Evolutionary conservation across 2,113 vertebrate genomes (phyloP).

Genomic region (Melanerpes aurifrons): DNA sequence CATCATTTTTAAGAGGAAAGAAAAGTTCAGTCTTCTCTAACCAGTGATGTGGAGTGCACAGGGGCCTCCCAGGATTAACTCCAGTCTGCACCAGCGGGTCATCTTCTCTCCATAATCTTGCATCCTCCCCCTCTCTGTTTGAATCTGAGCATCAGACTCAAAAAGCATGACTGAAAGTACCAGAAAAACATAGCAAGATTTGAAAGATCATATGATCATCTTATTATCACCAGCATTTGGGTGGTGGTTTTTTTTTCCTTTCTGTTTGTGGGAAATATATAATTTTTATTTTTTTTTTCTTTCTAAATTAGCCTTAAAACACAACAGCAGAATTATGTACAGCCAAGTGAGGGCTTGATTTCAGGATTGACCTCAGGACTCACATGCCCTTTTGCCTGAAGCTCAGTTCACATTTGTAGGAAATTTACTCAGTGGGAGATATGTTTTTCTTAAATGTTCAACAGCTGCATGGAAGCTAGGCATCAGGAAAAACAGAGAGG

Average conservation of each 20-base stretch:
- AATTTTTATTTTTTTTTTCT: background rate
- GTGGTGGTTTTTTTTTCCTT: background rate
- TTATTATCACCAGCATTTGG: background rate
- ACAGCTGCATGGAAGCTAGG: slow-evolving; percentile 56
- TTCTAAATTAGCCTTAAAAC: background rate
- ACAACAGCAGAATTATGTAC: slow-evolving; percentile 34
- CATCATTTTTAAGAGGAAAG: slow-evolving; percentile 1
- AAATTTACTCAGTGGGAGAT: slow-evolving; percentile 60
- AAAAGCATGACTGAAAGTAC: background rate
- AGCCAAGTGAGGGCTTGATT: slow-evolving; percentile 24
- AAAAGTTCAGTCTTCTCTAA: slow-evolving; percentile 1
- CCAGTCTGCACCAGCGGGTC: background rate
- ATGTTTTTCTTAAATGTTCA: slow-evolving; percentile 64
- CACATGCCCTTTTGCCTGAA: slow-evolving; percentile 54
- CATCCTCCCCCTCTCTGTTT: background rate
- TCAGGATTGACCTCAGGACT: slow-evolving; percentile 55
- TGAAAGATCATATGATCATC: slow-evolving; percentile 13
- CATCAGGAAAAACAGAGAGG: slow-evolving; percentile 29
- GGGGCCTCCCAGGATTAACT: background rate
- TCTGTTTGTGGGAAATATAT: background rate
- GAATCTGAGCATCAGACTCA: background rate
- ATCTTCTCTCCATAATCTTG: background rate
- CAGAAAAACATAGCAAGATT: background rate
- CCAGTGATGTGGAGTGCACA: background rate
- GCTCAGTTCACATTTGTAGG: slow-evolving; percentile 38